Percentiles rank a stretch among this genome's conserved stretches.
phyloP scores from a whole-genome alignment of 2,113 vertebrate genomes.

The Poeciliopsis retropinna region DNA sequence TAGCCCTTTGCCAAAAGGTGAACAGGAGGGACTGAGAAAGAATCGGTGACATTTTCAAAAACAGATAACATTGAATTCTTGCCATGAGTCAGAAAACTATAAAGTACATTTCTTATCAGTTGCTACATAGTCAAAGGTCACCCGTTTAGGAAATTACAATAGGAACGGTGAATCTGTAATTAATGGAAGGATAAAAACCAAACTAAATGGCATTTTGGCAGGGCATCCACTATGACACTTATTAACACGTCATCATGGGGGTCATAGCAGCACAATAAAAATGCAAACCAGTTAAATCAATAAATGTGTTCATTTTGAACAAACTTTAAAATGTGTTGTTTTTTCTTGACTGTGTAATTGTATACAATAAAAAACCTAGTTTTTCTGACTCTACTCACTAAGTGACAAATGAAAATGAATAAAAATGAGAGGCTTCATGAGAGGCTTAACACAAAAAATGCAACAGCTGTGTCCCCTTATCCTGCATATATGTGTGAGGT shows the following conservation, averaged over 20 bases:
- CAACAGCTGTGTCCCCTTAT: too few relatives aligned
- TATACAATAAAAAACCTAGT: not conserved
- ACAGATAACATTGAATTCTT: slow-evolving; percentile 72
- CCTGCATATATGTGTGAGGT: too few relatives aligned
- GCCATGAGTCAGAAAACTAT: slow-evolving; percentile 63
- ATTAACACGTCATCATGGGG: slow-evolving; percentile 43
- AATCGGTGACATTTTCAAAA: slow-evolving; percentile 79
- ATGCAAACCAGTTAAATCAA: slow-evolving; percentile 1
- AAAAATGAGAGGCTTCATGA: too few relatives aligned
- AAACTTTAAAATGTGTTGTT: slow-evolving; percentile 2
- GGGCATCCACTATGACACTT: slow-evolving; percentile 45
- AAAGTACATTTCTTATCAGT: slow-evolving; percentile 67
- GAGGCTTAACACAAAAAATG: too few relatives aligned
- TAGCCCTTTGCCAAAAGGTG: slow-evolving; percentile 49
- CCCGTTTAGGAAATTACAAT: slow-evolving; percentile 72
- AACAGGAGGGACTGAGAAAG: slow-evolving; percentile 38
- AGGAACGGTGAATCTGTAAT: slow-evolving; percentile 75
- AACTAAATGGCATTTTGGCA: slow-evolving; percentile 77
- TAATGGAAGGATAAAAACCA: slow-evolving; percentile 63
- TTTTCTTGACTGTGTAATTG: not conserved
- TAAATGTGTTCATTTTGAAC: not conserved
- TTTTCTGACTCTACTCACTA: not conserved
- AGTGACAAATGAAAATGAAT: not conserved
- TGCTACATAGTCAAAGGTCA: slow-evolving; percentile 70
- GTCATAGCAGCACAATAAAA: slow-evolving; percentile 38